These are phyloP conservation scores for Acrocephalus kingi DNA, from an alignment of 2,113 vertebrate species.

Conservation along the genomic window DNA sequence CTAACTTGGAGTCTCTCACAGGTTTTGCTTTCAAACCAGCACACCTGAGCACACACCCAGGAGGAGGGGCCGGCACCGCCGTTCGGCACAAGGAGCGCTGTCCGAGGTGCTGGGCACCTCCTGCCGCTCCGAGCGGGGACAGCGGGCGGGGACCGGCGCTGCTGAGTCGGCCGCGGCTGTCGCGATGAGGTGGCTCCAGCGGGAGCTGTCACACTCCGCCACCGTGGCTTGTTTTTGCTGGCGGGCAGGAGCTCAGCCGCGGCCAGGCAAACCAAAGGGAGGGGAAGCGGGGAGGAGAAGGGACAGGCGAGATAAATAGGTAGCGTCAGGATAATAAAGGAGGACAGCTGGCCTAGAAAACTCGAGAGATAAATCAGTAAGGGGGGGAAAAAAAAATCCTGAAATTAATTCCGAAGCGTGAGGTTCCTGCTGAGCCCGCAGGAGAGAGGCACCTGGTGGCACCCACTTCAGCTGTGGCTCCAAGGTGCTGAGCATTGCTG, in stretches of 20 bases:
- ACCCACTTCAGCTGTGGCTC: not conserved
- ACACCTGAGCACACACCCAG: no score
- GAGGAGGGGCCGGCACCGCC: no score
- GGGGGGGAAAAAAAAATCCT: not conserved
- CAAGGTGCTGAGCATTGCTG: rapidly evolving
- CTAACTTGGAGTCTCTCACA: no score
- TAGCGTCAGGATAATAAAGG: conserved; percentile 44
- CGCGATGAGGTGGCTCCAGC: not conserved
- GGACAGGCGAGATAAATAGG: conserved; percentile 14
- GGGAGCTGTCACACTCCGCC: not conserved
- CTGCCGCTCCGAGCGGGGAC: rapidly evolving
- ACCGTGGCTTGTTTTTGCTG: conserved; percentile 1
- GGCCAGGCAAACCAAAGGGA: not conserved
- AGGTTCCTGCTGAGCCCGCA: not conserved
- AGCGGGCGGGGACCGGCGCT: rapidly evolving
- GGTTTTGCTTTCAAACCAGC: no score
- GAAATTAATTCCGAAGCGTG: not conserved
- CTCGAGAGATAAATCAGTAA: not conserved
- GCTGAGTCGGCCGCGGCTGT: conserved; percentile 1
- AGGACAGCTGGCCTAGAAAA: conserved; percentile 68
- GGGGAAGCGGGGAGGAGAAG: not conserved
- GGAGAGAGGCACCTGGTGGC: not conserved
- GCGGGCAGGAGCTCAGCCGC: conserved; percentile 18
- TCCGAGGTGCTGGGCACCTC: not conserved
- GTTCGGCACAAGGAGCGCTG: not conserved